Conservation (phyloP, 2,113 vertebrate species). For the Notothenia rossii region DNA sequence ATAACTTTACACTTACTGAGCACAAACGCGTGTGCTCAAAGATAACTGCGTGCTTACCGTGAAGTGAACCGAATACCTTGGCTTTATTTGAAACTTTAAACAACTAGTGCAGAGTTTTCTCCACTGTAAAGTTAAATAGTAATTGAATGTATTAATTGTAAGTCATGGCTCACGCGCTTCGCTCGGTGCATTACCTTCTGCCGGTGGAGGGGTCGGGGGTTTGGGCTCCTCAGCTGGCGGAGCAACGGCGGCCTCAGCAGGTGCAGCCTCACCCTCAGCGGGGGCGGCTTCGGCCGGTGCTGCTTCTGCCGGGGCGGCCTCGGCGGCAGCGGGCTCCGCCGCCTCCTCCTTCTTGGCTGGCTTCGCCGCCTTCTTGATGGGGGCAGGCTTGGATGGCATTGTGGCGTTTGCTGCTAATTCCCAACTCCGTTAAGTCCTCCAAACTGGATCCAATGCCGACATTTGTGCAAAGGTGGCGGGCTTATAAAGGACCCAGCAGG, state of each 20-base stretch:
- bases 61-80: background rate
- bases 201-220: conserved; percentile 57
- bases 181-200: conserved; percentile 69
- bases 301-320: conserved; percentile 23
- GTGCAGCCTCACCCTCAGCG: conserved; percentile 22
- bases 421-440: conserved; percentile 68
- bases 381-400: conserved; percentile 80
- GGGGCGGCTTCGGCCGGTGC: conserved; percentile 27
- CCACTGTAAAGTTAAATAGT: background rate
- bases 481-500: conserved; percentile 59
- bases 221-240: conserved; percentile 66
- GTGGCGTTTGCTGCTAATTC: conserved; percentile 73
- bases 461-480: conserved; percentile 9
- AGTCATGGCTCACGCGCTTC: background rate
- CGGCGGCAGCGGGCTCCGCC: conserved; percentile 16
- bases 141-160: too few relatives aligned
- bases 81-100: conserved; percentile 4
- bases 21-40: conserved; percentile 21
- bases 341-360: conserved; percentile 73
- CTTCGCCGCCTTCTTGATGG: conserved; percentile 82
- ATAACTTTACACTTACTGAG: background rate
- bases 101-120: conserved; percentile 7
- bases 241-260: conserved; percentile 42
- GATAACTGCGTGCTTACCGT: conserved; percentile 30
- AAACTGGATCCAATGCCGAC: conserved; percentile 72